Conservation (phyloP, 2,797 vertebrate species). For the Morus bassanus region DNA sequence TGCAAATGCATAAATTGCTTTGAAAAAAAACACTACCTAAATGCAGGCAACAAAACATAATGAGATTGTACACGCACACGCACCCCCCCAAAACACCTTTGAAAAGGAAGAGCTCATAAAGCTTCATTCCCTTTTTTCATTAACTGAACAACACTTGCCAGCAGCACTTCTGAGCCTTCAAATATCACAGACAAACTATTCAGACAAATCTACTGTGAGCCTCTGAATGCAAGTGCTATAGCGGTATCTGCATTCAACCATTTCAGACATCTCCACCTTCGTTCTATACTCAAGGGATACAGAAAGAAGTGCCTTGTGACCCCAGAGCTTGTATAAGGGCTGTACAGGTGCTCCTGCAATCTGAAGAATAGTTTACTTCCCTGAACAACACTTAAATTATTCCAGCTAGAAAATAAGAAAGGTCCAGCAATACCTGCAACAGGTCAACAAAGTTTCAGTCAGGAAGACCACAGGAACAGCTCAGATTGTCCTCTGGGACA, state of each 20-base stretch:
- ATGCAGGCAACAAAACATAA: not conserved
- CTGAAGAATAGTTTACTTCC: not conserved
- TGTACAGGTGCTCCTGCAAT: not conserved
- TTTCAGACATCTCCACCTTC: not conserved
- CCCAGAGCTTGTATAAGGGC: not conserved
- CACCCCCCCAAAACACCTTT: not conserved
- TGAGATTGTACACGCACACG: not conserved
- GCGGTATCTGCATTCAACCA: not conserved
- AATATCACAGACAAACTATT: not conserved
- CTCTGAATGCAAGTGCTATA: not conserved
- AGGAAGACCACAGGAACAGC: not conserved
- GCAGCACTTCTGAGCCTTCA: conserved; percentile 25
- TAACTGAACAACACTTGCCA: not conserved
- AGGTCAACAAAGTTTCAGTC: not conserved
- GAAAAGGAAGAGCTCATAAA: conserved; percentile 1
- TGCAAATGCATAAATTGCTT: not conserved
- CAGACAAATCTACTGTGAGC: not conserved
- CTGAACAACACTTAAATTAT: not conserved
- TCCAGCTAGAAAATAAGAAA: not conserved
- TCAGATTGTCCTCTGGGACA: not conserved
- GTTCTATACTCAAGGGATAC: not conserved
- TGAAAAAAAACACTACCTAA: not conserved
- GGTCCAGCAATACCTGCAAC: not conserved
- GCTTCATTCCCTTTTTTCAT: not conserved
- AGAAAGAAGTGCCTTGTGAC: not conserved